Base-by-base conservation (phyloP, 2,888 invertebrate genomes). In the Drosophila mulleri region DNA sequence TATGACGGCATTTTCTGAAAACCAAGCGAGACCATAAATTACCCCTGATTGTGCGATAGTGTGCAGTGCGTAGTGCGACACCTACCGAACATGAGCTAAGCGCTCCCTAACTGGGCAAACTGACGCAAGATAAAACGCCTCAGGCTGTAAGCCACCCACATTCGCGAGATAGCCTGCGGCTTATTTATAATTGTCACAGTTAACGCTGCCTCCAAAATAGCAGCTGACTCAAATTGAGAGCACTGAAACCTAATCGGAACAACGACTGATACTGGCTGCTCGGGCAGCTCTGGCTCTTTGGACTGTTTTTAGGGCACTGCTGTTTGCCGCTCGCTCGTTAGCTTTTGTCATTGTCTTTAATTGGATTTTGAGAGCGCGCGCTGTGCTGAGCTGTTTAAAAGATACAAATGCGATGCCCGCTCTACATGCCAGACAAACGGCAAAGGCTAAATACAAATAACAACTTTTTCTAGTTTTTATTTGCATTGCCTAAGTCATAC, bases 181-280 rank as follows among this genome's bases (percentile, higher is more conserved):
- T 44, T 67, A 75, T 86, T 70, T 75, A 87, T 88, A 78, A 83
- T 83, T 75, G 81, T 80, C 78, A 58, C 70, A 77, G 83, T 75
- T 81, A 8, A 64, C 20, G 48, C 42, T 44, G 52, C 35, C 20
- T 67, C 67, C 41, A 68, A 81, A 87, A 84, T 87, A 83, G 73
- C 82, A 71, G 57, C 68, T 72, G 80, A 67, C 41, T 66, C 71
- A 66, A 85, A 83, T 80, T 65, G 70, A 54, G 86, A 72, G 52
- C 88, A 82, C 20, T 41, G 53, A 35, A 63, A 50, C 63, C 54
- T 62, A 69, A 64, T 69, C 61, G 42, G 29, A 50, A 42, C 65
- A 60, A 37, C 53, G 42, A 54, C 29, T 45, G 64, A 45, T 60
- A 54, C 57, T 48, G 67, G 11, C 32, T 32, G 32, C 32, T 11